phyloP scores from a whole-genome alignment of 2,888 invertebrate genomes.

The Zelleria hepariella region DNA sequence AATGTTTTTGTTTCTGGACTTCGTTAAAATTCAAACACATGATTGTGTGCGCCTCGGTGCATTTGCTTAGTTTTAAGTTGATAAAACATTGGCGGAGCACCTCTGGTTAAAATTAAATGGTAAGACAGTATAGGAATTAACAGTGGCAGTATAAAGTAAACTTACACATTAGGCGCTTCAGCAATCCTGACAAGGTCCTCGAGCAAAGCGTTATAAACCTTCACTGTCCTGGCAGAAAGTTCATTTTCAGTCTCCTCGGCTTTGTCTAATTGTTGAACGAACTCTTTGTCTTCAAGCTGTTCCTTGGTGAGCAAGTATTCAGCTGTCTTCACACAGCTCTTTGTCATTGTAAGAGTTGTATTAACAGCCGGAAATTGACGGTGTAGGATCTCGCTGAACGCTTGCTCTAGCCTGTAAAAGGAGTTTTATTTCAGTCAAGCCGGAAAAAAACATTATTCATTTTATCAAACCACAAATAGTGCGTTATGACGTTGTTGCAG shows the following conservation, averaged over 20 bases:
- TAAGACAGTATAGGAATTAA: constrained; percentile 53
- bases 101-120: too few relatives aligned
- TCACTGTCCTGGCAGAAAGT: constrained; percentile 55
- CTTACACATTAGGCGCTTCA: constrained; percentile 53
- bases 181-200: constrained; percentile 67
- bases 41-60: too few relatives aligned
- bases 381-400: constrained; percentile 66
- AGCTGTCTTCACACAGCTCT: constrained; percentile 63
- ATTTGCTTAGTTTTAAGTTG: too few relatives aligned
- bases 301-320: constrained; percentile 48
- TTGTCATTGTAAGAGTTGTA: constrained; percentile 70
- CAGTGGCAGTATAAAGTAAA: constrained; percentile 5
- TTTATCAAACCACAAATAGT: background rate
- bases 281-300: constrained; percentile 33
- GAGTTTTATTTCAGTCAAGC: constrained; percentile 3
- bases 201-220: constrained; percentile 68
- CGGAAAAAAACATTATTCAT: background rate
- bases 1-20: too few relatives aligned
- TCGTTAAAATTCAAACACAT: too few relatives aligned
- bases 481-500: too few relatives aligned
- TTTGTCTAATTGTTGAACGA: constrained; percentile 26
- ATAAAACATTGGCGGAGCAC: too few relatives aligned
- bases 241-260: constrained; percentile 43
- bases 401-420: constrained; percentile 66
- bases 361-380: constrained; percentile 75